These are phyloP conservation scores for Ernsta delagoae DNA, from an alignment of 2,888 invertebrate species.

Conservation along the genomic window DNA sequence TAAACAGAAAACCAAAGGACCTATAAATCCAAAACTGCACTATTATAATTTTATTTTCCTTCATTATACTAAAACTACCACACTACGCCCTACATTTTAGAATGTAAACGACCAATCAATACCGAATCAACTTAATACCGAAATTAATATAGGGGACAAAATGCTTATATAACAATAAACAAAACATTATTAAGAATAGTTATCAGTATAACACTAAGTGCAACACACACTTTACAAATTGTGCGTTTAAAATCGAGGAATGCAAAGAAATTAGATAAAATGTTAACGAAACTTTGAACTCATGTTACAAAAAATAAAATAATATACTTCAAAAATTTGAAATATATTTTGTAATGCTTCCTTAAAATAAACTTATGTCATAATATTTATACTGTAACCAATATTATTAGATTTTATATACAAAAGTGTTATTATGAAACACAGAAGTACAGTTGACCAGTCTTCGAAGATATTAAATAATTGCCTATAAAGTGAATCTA, in stretches of 20 bases:
- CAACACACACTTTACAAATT: background rate
- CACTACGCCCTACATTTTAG: background rate
- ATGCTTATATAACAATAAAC: background rate
- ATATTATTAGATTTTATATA: constrained; percentile 1
- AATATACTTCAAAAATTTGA: too few relatives aligned
- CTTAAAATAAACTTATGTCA: background rate
- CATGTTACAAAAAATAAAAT: too few relatives aligned
- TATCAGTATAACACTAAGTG: background rate
- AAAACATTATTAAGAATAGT: background rate
- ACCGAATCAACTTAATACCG: background rate
- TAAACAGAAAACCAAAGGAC: background rate
- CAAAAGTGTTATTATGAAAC: background rate
- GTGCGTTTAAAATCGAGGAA: constrained; percentile 2
- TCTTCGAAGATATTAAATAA: background rate
- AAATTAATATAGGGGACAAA: background rate
- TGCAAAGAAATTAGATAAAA: too few relatives aligned
- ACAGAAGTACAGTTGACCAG: constrained; percentile 9
- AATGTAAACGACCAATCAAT: background rate
- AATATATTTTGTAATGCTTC: too few relatives aligned
- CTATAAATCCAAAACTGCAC: too few relatives aligned
- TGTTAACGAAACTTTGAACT: too few relatives aligned
- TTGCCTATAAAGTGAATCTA: background rate
- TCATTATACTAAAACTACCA: background rate
- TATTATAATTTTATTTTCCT: background rate
- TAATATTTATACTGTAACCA: constrained; percentile 6